phyloP scores from a whole-genome alignment of 1,140 invertebrate genomes.

The Vanessa atalanta region DNA sequence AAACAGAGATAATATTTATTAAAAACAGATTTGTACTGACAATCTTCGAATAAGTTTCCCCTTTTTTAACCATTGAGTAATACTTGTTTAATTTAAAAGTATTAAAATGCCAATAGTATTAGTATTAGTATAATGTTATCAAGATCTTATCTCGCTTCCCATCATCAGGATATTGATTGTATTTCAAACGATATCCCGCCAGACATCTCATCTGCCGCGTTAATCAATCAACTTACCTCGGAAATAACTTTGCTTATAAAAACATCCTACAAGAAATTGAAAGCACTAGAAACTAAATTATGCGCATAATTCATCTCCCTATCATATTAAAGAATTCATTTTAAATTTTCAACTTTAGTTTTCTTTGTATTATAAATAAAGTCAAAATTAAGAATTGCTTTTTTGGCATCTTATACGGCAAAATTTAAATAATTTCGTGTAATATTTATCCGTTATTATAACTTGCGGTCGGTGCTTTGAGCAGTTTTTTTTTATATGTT shows the following conservation, averaged over 20 bases:
- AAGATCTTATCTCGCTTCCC: slow-evolving; percentile 9
- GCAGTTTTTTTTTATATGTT: too few species aligned
- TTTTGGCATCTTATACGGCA: too few species aligned
- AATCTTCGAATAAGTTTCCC: too few species aligned
- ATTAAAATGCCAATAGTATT: not conserved
- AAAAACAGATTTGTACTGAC: too few species aligned
- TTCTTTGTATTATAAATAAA: not conserved
- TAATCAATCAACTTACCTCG: slow-evolving; percentile 46
- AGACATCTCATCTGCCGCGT: slow-evolving; percentile 40
- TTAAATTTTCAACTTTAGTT: not conserved
- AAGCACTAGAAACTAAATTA: slow-evolving; percentile 8
- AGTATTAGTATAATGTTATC: slow-evolving; percentile 9
- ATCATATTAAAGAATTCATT: slow-evolving; percentile 10
- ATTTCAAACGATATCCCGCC: slow-evolving; percentile 43
- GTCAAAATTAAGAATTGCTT: not conserved
- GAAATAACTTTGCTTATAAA: slow-evolving; percentile 39
- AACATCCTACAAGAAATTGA: slow-evolving; percentile 11
- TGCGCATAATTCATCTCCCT: slow-evolving; percentile 12
- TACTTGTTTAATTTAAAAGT: not conserved
- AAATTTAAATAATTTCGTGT: too few species aligned
- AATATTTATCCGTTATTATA: too few species aligned
- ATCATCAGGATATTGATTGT: slow-evolving; percentile 50
- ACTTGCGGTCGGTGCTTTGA: too few species aligned
- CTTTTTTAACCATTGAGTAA: not conserved
- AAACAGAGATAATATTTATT: too few species aligned